Percentiles rank a stretch among this genome's conserved stretches.
These are phyloP conservation scores for Sycophila sp. DNA, from an alignment of 1,140 invertebrate genomes.

Conservation along the genomic window DNA sequence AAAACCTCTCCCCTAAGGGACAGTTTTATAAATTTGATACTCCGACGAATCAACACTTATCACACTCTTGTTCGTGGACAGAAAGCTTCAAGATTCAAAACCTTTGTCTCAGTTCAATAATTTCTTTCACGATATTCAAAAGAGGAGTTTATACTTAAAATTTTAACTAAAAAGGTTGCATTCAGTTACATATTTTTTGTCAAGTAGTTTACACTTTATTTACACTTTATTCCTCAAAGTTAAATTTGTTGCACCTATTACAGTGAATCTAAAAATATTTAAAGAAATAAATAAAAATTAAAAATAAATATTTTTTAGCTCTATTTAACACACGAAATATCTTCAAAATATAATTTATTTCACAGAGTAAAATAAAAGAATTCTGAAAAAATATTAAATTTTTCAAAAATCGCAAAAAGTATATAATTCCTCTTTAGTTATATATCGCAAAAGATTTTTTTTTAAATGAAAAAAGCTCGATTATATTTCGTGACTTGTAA, in stretches of 20 bases:
- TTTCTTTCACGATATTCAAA: constrained; percentile 47
- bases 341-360: background rate
- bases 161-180: background rate
- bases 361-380: background rate
- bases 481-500: constrained; percentile 36
- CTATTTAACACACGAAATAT: background rate
- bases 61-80: constrained; percentile 33
- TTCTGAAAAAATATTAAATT: background rate
- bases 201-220: too few species aligned
- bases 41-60: constrained; percentile 36
- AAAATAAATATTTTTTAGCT: too few species aligned
- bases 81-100: constrained; percentile 20
- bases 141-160: constrained; percentile 38
- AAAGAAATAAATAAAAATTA: too few species aligned
- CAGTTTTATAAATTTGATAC: constrained; percentile 61
- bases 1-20: constrained; percentile 61
- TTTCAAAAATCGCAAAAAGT: constrained; percentile 10
- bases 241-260: too few species aligned
- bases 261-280: too few species aligned
- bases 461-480: constrained; percentile 34
- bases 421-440: constrained; percentile 42
- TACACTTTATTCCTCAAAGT: too few species aligned
- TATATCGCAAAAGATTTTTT: constrained; percentile 43
- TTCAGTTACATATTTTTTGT: constrained; percentile 9
- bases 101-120: constrained; percentile 44